These are phyloP conservation scores for Sepioteuthis lessoniana DNA, from an alignment of 2,888 invertebrate genomes.

Conservation along the genomic window DNA sequence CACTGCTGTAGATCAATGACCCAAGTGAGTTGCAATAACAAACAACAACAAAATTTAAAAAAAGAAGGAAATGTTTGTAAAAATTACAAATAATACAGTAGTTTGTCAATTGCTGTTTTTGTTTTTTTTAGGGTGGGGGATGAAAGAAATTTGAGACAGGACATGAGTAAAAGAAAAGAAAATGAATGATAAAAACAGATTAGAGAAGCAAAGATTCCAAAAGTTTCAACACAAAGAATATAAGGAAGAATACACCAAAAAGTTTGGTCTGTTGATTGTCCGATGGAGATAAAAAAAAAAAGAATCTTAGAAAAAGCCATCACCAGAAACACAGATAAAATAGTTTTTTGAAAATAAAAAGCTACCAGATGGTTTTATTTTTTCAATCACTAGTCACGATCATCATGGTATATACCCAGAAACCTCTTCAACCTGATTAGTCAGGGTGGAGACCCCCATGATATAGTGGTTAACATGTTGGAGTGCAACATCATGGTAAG, in stretches of 20 bases:
- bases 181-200: not conserved
- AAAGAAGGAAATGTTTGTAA: no score
- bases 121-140: no score
- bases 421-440: no score
- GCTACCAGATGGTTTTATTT: not conserved
- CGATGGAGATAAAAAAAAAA: not conserved
- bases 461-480: no score
- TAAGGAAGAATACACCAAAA: not conserved
- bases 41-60: no score
- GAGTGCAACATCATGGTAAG: no score
- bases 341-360: not conserved
- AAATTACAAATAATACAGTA: no score
- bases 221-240: not conserved
- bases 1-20: no score
- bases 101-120: no score
- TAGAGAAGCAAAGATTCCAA: not conserved
- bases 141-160: no score
- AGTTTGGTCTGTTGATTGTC: not conserved
- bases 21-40: no score
- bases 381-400: not conserved
- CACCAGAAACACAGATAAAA: not conserved
- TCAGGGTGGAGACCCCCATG: no score
- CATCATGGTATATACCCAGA: not conserved
- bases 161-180: not conserved
- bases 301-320: not conserved